Evolutionary conservation across 2,888 invertebrate species (phyloP), one percentile per base, ranked within the genome.

Genomic region (Dasysyrphus albostriatus): DNA sequence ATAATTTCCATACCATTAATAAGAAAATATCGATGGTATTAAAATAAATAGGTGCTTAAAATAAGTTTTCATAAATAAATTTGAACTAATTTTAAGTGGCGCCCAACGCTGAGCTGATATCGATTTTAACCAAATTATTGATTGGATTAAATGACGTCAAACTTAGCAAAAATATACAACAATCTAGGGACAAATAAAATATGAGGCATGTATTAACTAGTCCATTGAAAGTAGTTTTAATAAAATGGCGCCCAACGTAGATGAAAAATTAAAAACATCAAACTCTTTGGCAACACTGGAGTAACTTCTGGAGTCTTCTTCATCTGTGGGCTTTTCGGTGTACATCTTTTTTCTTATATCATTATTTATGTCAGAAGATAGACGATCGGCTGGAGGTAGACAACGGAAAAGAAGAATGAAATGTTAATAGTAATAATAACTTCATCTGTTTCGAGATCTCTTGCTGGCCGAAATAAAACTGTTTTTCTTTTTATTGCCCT

Each of bases 391-490:
- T 63, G 29, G 29, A 70, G 76, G 81, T 85, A 67, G 81, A 81
- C 67, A 73, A 80, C 74, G 72, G 63, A 59, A 58, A 29, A 59
- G 65, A 61, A 81, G 76, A 75, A 80, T 65, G 59, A 69, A 77
- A 83, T 78, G 67, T 51, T 73, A 84, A 81, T 84, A 84, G 81
- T 81, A 85, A 85, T 85, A 81, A 81, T 85, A 85, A 85, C 84
- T 85, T 85, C 76, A 85, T 85, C 67, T 77, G 77, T 67, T 77
- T 14, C 16, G 49, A 56, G 63, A 72, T 72, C 32, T 80, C 61
- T 34, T 61, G 73, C 37, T 61, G 61, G 73, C 61, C 51, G 69
- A 65, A 65, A 49, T 49, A 75, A 79, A 72, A 73, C 44, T 58
- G 58, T 44, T 74, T 63, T 42, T 61, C 34, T 14, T 63, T 42